phyloP scores from a whole-genome alignment of 2,888 invertebrate species.

The Scaptomyza flava region DNA sequence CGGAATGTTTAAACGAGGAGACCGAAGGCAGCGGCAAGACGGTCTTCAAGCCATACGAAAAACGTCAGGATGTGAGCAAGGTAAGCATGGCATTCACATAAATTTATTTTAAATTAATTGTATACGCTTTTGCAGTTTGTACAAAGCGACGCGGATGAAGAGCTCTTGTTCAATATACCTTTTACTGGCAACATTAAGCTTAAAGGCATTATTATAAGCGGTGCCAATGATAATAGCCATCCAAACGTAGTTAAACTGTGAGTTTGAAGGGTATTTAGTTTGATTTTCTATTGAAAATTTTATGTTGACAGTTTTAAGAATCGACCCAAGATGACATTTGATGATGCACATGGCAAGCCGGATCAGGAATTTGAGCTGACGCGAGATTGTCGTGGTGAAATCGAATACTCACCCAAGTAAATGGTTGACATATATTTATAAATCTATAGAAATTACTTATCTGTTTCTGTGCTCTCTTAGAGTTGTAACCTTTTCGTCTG shows the following conservation, averaged over 20 bases:
- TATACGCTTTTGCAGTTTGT: conserved; percentile 89
- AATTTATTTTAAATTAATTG: background rate
- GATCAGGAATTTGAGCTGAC: conserved; percentile 96
- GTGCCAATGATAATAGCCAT: conserved; percentile 94
- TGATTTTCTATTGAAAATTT: background rate
- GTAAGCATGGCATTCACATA: conserved; percentile 84
- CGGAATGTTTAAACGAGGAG: conserved; percentile 96
- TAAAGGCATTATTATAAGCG: conserved; percentile 96
- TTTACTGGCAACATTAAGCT: conserved; percentile 98
- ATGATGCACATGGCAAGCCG: conserved; percentile 89
- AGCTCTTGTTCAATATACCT: conserved; percentile 97
- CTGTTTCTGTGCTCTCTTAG: conserved; percentile 85
- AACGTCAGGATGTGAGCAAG: conserved; percentile 90
- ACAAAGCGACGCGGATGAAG: conserved; percentile 98
- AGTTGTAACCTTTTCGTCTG: conserved; percentile 95
- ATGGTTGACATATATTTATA: background rate
- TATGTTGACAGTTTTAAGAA: conserved; percentile 92
- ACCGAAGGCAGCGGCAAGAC: conserved; percentile 93
- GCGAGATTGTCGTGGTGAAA: conserved; percentile 90
- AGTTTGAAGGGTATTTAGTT: conserved; percentile 82
- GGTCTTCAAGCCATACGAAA: conserved; percentile 97
- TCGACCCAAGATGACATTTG: conserved; percentile 97
- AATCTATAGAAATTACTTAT: background rate
- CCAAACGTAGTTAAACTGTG: conserved; percentile 95
- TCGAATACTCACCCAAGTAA: conserved; percentile 97